Conservation (phyloP, 2,113 vertebrate genomes). For the Corythaixoides concolor region DNA sequence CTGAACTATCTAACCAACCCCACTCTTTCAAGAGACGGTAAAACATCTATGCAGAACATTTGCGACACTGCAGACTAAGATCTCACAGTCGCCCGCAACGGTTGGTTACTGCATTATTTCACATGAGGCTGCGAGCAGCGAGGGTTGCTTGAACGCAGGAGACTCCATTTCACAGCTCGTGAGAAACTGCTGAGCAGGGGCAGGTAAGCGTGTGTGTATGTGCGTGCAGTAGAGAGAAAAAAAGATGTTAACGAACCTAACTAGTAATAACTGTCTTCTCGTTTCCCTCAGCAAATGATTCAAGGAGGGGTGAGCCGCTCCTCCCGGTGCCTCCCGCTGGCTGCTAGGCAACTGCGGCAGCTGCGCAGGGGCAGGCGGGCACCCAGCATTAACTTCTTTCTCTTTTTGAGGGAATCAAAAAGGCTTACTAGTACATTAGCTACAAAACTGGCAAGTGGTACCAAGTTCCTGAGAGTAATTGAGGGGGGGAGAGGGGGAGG, state of each 20-base stretch:
- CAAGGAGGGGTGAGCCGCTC: not conserved
- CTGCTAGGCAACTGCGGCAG: conserved; percentile 47
- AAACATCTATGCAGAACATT: rapidly evolving
- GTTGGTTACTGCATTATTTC: not conserved
- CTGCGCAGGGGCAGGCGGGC: not conserved
- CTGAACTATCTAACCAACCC: not conserved
- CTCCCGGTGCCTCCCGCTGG: not conserved
- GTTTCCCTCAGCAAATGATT: not conserved
- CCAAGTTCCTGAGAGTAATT: not conserved
- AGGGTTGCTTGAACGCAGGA: not conserved
- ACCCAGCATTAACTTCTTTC: not conserved
- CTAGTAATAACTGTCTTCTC: not conserved
- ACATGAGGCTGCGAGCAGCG: rapidly evolving
- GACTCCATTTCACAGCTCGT: not conserved
- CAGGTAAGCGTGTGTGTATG: not conserved
- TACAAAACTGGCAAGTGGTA: not conserved
- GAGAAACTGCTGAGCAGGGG: not conserved
- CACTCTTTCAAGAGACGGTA: not conserved
- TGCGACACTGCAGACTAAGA: rapidly evolving
- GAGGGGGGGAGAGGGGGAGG: not conserved
- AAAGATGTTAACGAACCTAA: not conserved
- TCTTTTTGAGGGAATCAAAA: not conserved
- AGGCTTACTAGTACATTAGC: not conserved
- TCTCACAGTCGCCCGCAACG: rapidly evolving
- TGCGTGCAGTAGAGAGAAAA: not conserved